These are phyloP conservation scores for Thamnophis sirtalis DNA, from an alignment of 2,113 vertebrate species.

Conservation along the genomic window DNA sequence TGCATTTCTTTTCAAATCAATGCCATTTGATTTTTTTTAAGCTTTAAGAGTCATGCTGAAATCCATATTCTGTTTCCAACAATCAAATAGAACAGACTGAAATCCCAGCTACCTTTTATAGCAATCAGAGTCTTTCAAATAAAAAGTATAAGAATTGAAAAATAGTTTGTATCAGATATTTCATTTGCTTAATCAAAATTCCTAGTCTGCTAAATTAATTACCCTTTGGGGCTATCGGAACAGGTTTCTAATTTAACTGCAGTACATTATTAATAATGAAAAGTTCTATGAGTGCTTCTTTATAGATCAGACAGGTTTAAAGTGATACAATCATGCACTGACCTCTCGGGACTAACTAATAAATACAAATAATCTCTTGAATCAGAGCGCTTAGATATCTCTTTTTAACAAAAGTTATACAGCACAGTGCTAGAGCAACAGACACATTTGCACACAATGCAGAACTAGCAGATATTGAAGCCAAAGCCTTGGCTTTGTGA, in stretches of 20 bases:
- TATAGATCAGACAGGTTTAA: slow-evolving; percentile 60
- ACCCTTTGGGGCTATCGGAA: slow-evolving; percentile 71
- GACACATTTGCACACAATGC: background rate
- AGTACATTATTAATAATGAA: slow-evolving; percentile 76
- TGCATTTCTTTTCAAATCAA: background rate
- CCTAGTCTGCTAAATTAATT: slow-evolving; percentile 73
- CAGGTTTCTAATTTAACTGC: slow-evolving; percentile 76
- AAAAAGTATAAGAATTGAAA: slow-evolving; percentile 70
- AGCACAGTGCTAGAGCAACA: background rate
- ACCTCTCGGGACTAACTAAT: slow-evolving; percentile 25
- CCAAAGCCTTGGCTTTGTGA: background rate
- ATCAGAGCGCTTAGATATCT: slow-evolving; percentile 5
- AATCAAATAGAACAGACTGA: slow-evolving; percentile 54
- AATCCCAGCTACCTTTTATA: slow-evolving; percentile 66
- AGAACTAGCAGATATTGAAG: background rate
- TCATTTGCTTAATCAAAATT: slow-evolving; percentile 79
- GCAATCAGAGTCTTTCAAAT: slow-evolving; percentile 74
- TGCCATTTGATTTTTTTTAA: slow-evolving; percentile 13
- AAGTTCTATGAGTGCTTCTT: slow-evolving; percentile 62
- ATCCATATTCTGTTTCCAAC: slow-evolving; percentile 30
- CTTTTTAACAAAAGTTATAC: slow-evolving; percentile 9
- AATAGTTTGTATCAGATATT: slow-evolving; percentile 77
- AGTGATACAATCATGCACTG: slow-evolving; percentile 37
- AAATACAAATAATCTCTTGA: slow-evolving; percentile 18
- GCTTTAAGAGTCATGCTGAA: rapidly evolving